Percentiles rank a stretch among this genome's conserved stretches.
Evolutionary conservation across 2,797 vertebrate genomes (phyloP).

Genomic region (Helicolenus hilgendorfi): DNA sequence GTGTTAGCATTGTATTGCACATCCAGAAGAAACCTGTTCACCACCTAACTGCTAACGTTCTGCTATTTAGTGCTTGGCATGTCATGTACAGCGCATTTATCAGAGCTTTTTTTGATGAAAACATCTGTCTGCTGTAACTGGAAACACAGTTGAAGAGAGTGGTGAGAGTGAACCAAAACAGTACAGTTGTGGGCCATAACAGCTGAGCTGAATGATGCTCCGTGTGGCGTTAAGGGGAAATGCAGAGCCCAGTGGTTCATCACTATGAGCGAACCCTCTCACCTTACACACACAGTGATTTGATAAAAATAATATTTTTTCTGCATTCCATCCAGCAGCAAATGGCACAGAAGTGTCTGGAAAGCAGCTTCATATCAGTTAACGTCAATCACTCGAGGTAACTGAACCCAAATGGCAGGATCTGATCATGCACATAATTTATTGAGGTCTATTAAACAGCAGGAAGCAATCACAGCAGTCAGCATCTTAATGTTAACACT

Average conservation of each 20-base stretch:
- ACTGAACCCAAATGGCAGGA: constrained; percentile 1
- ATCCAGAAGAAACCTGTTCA: neutral
- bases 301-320: too few relatives aligned
- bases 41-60: neutral
- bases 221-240: neutral
- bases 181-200: neutral
- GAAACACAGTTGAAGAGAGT: neutral
- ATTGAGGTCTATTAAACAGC: neutral
- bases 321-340: neutral
- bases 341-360: neutral
- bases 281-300: neutral
- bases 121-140: neutral
- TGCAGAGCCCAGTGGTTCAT: neutral
- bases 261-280: neutral
- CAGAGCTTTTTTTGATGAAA: neutral
- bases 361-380: neutral
- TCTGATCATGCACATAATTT: neutral
- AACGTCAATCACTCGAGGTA: neutral
- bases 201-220: neutral
- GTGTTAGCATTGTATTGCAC: neutral
- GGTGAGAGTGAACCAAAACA: neutral
- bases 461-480: neutral
- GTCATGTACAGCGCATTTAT: neutral
- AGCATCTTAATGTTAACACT: neutral
- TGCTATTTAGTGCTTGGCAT: neutral